These are phyloP conservation scores for Phallusia fumigata DNA, from an alignment of 23 tunicate species.

Conservation along the genomic window DNA sequence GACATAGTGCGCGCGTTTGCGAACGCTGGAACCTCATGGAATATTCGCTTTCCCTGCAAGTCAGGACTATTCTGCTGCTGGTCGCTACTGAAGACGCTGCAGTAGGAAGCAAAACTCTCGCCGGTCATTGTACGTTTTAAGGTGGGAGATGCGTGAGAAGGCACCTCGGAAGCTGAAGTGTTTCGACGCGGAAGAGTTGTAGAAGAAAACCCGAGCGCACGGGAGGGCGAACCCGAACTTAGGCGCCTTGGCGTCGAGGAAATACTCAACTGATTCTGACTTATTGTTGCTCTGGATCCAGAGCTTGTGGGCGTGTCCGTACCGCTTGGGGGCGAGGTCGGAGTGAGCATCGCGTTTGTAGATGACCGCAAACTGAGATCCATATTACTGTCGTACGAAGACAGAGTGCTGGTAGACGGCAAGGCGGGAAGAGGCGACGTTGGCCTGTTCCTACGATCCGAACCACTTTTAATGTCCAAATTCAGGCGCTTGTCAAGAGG, in stretches of 20 bases:
- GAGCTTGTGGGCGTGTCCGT: neutral
- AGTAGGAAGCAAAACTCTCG: constrained; percentile 5
- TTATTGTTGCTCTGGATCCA: neutral
- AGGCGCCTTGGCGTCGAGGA: neutral
- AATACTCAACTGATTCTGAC: neutral
- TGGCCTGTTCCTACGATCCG: neutral
- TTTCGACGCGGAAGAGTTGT: constrained; percentile 7
- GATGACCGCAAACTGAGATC: neutral
- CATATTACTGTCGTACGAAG: neutral
- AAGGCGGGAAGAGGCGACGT: constrained; percentile 17
- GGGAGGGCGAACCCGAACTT: constrained; percentile 12
- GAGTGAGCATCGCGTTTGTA: neutral
- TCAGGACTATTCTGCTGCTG: neutral
- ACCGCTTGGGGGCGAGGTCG: neutral
- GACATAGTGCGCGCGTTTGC: neutral
- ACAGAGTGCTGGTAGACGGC: constrained; percentile 15
- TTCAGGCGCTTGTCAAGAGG: constrained; percentile 1
- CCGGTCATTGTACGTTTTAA: neutral
- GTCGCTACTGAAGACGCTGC: neutral
- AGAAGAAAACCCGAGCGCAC: neutral
- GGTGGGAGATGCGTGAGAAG: neutral
- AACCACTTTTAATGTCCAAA: neutral
- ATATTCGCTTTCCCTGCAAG: neutral
- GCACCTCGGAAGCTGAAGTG: constrained; percentile 3
- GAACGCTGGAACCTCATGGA: too few species aligned